Base-by-base conservation (phyloP, 2,888 invertebrate species). In the Tridacna crocea region DNA sequence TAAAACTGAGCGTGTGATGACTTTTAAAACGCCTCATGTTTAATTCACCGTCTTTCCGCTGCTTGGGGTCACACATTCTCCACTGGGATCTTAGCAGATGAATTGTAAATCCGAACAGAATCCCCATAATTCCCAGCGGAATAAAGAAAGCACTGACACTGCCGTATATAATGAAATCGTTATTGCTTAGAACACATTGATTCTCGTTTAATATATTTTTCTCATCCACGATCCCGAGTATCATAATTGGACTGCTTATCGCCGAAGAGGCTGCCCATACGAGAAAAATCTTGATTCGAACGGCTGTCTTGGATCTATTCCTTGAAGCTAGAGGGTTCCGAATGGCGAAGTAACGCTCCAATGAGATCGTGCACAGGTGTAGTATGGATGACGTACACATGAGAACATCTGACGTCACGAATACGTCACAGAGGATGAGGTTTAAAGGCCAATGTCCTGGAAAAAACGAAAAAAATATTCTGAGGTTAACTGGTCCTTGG, bases 81-180 rank as follows among this genome's bases (percentile, higher is more conserved):
- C 94, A 93, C 95, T 98, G 98, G 82, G 97, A 95, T 63, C 98
- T 98, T 91, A 99, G 95, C 51, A 99, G 95, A 81, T 97, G 96
- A 26, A 99, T 98, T 0, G 99, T 99, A 89, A 98, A 95, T 6
- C 97, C 97, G 93, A 99, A 99, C 26, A 98, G 98, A 83, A 98
- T 95, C 92, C 98, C 96, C 99, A 99, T 99, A 89, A 99, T 98
- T 66, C 97, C 96, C 87, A 99, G 95, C 0, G 99, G 99, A 85
- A 99, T 98, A 95, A 99, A 98, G 95, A 99, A 99, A 89, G 98
- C 98, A 91, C 98, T 97, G 91, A 99, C 97, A 79, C 98, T 98
- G 47, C 99, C 99, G 90, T 98, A 98, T 82, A 98, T 96, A 95
- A 98, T 93, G 89, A 95, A 95, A 82, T 93, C 91, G 27, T 92